Base-by-base conservation (phyloP, 1,140 invertebrate species). In the Drosophila pectinifera region DNA sequence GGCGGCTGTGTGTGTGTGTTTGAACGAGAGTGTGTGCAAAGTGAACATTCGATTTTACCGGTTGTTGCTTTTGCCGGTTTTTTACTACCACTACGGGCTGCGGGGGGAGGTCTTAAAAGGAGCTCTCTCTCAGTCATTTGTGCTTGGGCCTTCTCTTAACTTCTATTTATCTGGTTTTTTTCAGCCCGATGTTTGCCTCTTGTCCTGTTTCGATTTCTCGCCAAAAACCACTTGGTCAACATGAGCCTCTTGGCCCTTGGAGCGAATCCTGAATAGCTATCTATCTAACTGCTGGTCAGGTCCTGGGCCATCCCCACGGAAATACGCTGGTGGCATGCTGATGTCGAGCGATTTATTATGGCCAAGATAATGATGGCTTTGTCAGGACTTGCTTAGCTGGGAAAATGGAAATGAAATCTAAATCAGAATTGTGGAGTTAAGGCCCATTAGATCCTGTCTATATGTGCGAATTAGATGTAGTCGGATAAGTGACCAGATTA, bases 31-130 rank as follows among this genome's bases (percentile, higher is more conserved):
- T 67, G 67, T 69, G 67, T 69, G 59, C 64, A 68, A 89, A 89
- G 80, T 89, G 84, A 89, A 89, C 84, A 89, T 89, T 89, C 84
- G 84, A 89, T 89, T 89, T 89, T 89, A 89, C 84, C 84, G 84
- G 84, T 89, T 89, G 84, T 75, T 89, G 84, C 84, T 89, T 84
- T 84, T 89, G 84, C 84, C 84, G 84, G 84, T 79, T 78, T 88
- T 76, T 80, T 77, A 61, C 73, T 42, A 72, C 45, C 43, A 48
- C 42, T 43, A 13, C 4, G 18, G 39, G 38, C 5, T n/a, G 18
- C 10, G 4, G 31, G 2, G 11, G 10, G 31, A 22, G 0, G 20
- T 2, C 18, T 26, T 28, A 16, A 26, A 18, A 38, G 18, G 2
- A 31, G 11, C 8, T n/a, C 16, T 18, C 20, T 10, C 28, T 46